Evolutionary conservation across 1,140 invertebrate species (phyloP).

Genomic region (Caerostris darwini): DNA sequence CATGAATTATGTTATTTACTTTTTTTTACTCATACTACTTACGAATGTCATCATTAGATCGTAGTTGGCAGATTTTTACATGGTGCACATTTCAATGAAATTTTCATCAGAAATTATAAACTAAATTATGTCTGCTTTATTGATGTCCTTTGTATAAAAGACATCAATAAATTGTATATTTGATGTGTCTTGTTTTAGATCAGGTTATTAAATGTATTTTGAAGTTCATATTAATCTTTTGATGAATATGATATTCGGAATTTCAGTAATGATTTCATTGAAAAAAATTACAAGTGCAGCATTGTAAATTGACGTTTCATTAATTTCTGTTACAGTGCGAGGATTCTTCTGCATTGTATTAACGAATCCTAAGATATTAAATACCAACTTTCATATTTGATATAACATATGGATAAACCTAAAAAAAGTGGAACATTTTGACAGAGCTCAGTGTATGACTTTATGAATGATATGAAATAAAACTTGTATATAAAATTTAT

Average conservation of each 20-base stretch:
- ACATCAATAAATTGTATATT: background rate
- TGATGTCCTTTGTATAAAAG: background rate
- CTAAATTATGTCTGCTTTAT: no score
- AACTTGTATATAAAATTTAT: conserved; percentile 74
- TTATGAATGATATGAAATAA: conserved; percentile 71
- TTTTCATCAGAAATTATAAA: background rate
- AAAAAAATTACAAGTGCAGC: background rate
- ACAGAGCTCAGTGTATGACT: conserved; percentile 69
- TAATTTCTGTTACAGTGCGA: background rate
- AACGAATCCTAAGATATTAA: conserved; percentile 11
- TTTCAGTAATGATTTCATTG: background rate
- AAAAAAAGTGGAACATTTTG: conserved; percentile 39
- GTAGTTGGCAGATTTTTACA: background rate
- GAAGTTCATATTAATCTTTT: background rate
- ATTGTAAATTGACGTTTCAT: background rate
- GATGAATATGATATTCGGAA: background rate
- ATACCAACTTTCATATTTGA: conserved; percentile 68
- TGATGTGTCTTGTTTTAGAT: background rate
- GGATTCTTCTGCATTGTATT: conserved; percentile 19
- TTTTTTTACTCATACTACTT: conserved; percentile 11
- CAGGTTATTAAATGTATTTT: background rate
- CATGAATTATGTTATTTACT: background rate
- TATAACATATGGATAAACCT: conserved; percentile 63
- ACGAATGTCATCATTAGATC: background rate
- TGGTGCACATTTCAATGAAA: background rate